Percentiles rank a stretch among this genome's conserved stretches.
Evolutionary conservation across 2,797 vertebrate species (phyloP).

Genomic region (Xyrichtys novacula): DNA sequence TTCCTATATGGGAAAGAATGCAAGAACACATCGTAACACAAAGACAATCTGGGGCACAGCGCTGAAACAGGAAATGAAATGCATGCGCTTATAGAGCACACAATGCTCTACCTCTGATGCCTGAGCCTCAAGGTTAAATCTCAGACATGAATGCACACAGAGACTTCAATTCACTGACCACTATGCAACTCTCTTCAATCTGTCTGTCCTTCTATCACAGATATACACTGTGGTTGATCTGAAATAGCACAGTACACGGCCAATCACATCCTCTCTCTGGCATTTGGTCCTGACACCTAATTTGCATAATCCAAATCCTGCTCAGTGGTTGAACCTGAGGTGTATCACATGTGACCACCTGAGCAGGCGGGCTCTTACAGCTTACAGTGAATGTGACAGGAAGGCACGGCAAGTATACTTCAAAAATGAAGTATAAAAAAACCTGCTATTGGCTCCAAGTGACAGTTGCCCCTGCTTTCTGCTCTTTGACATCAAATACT

Average conservation of each 20-base stretch:
- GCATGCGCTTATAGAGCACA: conserved; percentile 14
- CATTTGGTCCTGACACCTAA: conserved; percentile 32
- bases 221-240: conserved; percentile 5
- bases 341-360: conserved; percentile 59
- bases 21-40: conserved; percentile 12
- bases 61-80: conserved; percentile 53
- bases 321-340: conserved; percentile 47
- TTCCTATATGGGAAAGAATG: conserved; percentile 17
- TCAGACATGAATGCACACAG: conserved; percentile 32
- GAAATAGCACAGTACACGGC: conserved; percentile 23
- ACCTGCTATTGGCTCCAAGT: background rate
- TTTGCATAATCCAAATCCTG: conserved; percentile 76
- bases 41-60: conserved; percentile 27
- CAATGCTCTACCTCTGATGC: conserved; percentile 26
- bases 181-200: conserved; percentile 15
- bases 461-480: background rate
- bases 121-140: conserved; percentile 64
- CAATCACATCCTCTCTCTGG: conserved; percentile 44
- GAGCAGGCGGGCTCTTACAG: conserved; percentile 27
- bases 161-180: conserved; percentile 24
- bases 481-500: conserved; percentile 2
- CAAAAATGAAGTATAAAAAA: background rate
- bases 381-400: conserved; percentile 20
- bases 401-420: conserved; percentile 24
- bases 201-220: conserved; percentile 15